Conservation (phyloP, 1,140 invertebrate genomes). For the Euglossa dilemma region DNA sequence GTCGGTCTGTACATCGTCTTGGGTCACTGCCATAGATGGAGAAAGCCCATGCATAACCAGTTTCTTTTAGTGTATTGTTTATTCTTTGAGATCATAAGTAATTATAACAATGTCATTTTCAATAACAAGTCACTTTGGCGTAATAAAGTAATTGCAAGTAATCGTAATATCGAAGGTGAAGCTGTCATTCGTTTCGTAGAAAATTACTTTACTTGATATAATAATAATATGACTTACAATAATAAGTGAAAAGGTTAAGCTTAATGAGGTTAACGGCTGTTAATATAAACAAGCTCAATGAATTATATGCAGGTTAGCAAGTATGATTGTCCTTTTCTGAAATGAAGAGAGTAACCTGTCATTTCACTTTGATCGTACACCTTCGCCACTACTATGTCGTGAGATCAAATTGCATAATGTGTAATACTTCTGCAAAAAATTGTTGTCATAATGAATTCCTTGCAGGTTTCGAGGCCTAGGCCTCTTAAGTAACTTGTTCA, state of each 20-base stretch:
- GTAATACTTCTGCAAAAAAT: constrained; percentile 15
- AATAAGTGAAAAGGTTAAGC: neutral
- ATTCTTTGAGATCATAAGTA: constrained; percentile 9
- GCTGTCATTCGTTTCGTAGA: no score
- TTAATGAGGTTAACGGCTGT: neutral
- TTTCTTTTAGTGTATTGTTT: constrained; percentile 39
- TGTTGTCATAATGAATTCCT: constrained; percentile 34
- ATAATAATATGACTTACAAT: neutral
- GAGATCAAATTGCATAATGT: constrained; percentile 52
- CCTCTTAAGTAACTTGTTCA: neutral
- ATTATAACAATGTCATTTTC: neutral
- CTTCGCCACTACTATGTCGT: neutral
- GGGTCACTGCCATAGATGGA: constrained; percentile 74
- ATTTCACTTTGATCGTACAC: neutral
- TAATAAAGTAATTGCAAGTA: no score
- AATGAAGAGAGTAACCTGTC: neutral
- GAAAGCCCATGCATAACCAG: constrained; percentile 68
- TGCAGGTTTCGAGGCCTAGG: neutral
- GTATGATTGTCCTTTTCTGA: neutral
- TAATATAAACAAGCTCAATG: neutral
- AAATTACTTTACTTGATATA: neutral
- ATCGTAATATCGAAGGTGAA: neutral
- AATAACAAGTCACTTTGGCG: no score
- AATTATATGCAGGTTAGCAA: neutral
- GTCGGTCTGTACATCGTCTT: constrained; percentile 72